Evolutionary conservation across 2,113 vertebrate species (phyloP), one percentile per base, ranked within the genome.

Genomic region (Xiphophorus maculatus): DNA sequence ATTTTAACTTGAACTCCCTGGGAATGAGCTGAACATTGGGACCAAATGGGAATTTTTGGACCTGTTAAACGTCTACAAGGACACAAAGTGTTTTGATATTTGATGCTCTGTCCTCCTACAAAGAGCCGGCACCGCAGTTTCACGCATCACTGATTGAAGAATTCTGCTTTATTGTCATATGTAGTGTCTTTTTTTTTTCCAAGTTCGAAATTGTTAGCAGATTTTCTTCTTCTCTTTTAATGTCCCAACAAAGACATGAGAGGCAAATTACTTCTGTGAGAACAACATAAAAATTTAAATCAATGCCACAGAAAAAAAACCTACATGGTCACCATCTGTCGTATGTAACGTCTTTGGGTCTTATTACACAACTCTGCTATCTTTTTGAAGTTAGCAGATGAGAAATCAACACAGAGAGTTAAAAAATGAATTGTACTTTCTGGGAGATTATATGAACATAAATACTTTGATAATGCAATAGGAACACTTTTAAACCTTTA

Each of bases 151-250:
- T 88, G 71, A 66, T 48, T 84, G 75, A 69, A 54, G 85, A 67
- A 81, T 83, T 13, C 72, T 71, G 83, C 79, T 88, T 93, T 92
- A 76, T 90, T 77, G 42, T 87, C 29, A 71, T 58, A 82, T 66
- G 22, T 60, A 29, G 48, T 33, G 61, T 76, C 29, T 74, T 73
- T 81, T 83, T 83, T 90, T 77, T 77, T 11, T 2, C 63, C 65
- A 40, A 42, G 85, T 61, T 77, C 79, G 80, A 90, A 93, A 90
- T 92, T 71, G 90, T 90, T 87, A 91, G 73, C 91, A 89, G 89
- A 84, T 81, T 66, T 22, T 62, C 22, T 66, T 83, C 74, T 63
- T 14, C 66, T 51, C 32, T 13, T 71, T 76, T 27, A 22, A 67
- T 60, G 32, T 51, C 61, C 33, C 54, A 54, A 83, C 71, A 79